Base-by-base conservation (phyloP, 1,140 invertebrate genomes). In the Pseudomyrmex pallidus region DNA sequence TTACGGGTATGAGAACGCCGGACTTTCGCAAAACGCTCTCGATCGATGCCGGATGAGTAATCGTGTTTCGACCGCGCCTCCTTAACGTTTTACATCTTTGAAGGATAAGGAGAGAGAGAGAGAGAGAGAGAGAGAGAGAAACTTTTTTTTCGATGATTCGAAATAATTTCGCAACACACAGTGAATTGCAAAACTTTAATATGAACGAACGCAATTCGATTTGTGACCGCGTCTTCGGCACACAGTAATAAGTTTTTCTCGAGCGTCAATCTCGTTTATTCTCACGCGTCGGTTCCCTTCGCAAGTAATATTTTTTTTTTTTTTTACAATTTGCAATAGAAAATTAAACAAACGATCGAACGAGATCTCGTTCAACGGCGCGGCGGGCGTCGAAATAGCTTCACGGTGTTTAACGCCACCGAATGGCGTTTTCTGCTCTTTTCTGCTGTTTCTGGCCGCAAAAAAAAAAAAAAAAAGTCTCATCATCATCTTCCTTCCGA, bases 21-120 rank as follows among this genome's bases (percentile, higher is more conserved):
- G 12, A 56, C 50, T 68, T 67, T 77, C 17, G 74, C 50, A 56
- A 68, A 68, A 78, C 64, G 48, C 52, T 56, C 61, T 17, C 74
- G 15, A 68, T 56, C 62, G 25, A 77, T 57, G 52, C 17, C 35
- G 63, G 35, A 78, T 57, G 63, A 78, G 74, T 56, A 68, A 68
- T 68, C 62, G 74, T 77, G 62, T 78, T 68, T 68, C 35, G 9
- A 46, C 20, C 25, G 25, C 66, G 74, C 48, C 48, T 54, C 9
- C 17, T 5, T n/a, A 50, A n/a, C 35, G 13, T 77, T 67, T n/a
- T 9, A 50, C 17, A 62, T n/a, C 46, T 17, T 52, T 48, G 9
- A 15, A 63, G 13, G 61, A 61, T 22, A 22, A 22, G 35, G 35
- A 35, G 5, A 35, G 25, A 35, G 25, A 35, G 0, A 35, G 25